A percentile compares a stretch with the other conserved stretches of the same genome.
phyloP scores from a whole-genome alignment of 2,888 invertebrate species.

The Beris morrisii region DNA sequence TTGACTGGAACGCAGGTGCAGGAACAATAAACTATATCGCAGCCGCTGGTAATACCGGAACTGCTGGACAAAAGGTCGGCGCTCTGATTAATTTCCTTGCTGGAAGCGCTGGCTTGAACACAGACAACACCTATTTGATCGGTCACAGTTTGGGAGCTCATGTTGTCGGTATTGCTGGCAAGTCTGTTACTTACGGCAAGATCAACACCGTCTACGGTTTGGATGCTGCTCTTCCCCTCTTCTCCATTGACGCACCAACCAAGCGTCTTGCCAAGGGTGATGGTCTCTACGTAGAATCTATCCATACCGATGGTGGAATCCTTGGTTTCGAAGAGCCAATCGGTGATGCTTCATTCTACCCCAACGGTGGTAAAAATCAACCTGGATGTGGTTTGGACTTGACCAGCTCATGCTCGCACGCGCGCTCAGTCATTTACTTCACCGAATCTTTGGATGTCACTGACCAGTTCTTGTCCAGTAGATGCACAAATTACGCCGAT shows the following conservation, averaged over 20 bases:
- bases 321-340: constrained; percentile 41
- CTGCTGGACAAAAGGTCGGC: constrained; percentile 47
- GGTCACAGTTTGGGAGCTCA: constrained; percentile 65
- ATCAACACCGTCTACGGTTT: constrained; percentile 59
- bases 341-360: constrained; percentile 44
- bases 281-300: constrained; percentile 43
- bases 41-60: constrained; percentile 56
- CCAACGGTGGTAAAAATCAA: constrained; percentile 44
- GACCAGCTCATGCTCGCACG: constrained; percentile 34
- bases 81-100: constrained; percentile 53
- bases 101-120: constrained; percentile 55
- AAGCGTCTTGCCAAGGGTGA: constrained; percentile 39
- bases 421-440: constrained; percentile 34
- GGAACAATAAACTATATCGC: constrained; percentile 61
- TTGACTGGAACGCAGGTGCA: constrained; percentile 62
- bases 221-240: constrained; percentile 45
- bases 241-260: constrained; percentile 42
- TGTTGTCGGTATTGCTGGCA: constrained; percentile 62
- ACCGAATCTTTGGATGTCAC: constrained; percentile 30
- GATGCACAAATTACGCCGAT: constrained; percentile 4
- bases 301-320: constrained; percentile 43
- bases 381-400: constrained; percentile 42
- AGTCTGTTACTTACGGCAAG: constrained; percentile 59
- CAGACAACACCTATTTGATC: constrained; percentile 59
- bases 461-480: constrained; percentile 6